Percentiles rank a stretch among this genome's conserved stretches.
Evolutionary conservation across 1,140 invertebrate species (phyloP).

Genomic region (Samia ricini): DNA sequence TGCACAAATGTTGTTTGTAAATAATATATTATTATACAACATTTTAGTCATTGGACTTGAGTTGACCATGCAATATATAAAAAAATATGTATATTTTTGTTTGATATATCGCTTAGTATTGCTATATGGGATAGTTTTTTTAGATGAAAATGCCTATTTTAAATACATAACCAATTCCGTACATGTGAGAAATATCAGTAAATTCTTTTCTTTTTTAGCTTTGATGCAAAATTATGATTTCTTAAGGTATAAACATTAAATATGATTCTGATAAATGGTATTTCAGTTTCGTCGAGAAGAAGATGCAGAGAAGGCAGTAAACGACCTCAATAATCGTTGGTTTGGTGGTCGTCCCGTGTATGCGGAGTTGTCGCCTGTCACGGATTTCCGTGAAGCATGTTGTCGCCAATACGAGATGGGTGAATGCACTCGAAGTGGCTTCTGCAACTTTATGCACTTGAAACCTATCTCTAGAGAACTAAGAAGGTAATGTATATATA

Average conservation of each 20-base stretch:
- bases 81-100: too few species aligned
- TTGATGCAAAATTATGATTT: too few species aligned
- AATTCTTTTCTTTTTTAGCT: too few species aligned
- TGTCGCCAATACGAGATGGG: conserved; percentile 99
- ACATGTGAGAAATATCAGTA: too few species aligned
- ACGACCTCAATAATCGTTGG: conserved; percentile 98
- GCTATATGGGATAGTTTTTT: too few species aligned
- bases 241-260: background rate
- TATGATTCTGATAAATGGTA: background rate
- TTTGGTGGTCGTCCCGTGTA: conserved; percentile 99
- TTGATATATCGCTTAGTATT: too few species aligned
- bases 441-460: conserved; percentile 99
- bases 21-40: too few species aligned
- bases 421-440: conserved; percentile 98
- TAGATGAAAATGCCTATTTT: too few species aligned
- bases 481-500: conserved; percentile 82
- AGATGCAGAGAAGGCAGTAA: conserved; percentile 97
- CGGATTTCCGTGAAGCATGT: conserved; percentile 99
- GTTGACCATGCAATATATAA: too few species aligned
- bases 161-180: too few species aligned
- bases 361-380: conserved; percentile 98
- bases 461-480: conserved; percentile 98
- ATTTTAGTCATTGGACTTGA: too few species aligned
- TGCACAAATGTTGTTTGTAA: too few species aligned
- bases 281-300: conserved; percentile 96